phyloP scores from a whole-genome alignment of 2,888 invertebrate genomes.

The Balanococcus diminutus region DNA sequence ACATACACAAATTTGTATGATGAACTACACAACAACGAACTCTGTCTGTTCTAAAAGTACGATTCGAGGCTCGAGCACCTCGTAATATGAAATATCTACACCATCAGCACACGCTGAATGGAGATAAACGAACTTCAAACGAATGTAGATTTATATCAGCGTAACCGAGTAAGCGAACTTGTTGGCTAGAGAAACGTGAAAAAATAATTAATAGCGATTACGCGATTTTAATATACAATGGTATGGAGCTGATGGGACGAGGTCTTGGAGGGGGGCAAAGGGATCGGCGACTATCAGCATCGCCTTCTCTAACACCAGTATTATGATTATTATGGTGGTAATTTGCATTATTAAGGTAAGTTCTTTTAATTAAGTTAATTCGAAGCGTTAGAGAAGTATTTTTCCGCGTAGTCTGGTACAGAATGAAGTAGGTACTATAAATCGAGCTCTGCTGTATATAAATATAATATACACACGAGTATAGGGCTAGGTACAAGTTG shows the following conservation, averaged over 20 bases:
- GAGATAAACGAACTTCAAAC: neutral
- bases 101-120: no score
- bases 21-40: no score
- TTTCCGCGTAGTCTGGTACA: no score
- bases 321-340: neutral
- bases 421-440: no score
- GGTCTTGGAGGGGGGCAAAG: neutral
- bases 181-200: neutral
- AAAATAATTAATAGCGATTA: conserved; percentile 12
- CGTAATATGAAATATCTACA: no score
- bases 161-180: neutral
- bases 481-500: no score
- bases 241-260: neutral
- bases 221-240: conserved; percentile 4
- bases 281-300: neutral
- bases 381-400: neutral
- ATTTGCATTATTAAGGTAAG: neutral
- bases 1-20: no score
- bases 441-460: no score
- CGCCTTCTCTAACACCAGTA: neutral
- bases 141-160: neutral
- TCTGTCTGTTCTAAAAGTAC: neutral
- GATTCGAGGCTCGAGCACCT: no score
- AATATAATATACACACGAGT: no score
- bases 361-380: conserved; percentile 7